A percentile compares a stretch with the other conserved stretches of the same genome.
These are phyloP conservation scores for Thymallus thymallus DNA, from an alignment of 2,113 vertebrate species.

Conservation along the genomic window DNA sequence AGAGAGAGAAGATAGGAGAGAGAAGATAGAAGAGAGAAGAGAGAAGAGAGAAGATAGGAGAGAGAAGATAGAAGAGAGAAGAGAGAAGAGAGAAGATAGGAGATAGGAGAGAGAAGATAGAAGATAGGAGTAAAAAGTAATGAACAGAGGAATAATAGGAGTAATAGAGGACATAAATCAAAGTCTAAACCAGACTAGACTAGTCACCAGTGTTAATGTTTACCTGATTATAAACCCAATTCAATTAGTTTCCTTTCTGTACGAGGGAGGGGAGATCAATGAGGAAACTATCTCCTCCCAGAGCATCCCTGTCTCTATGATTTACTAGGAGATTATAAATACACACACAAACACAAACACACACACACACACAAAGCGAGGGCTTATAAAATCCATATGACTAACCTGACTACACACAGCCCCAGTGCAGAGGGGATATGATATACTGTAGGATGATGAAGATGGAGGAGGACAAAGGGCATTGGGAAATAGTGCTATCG, in stretches of 20 bases:
- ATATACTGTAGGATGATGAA: not conserved
- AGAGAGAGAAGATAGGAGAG: not conserved
- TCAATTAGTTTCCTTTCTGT: not conserved
- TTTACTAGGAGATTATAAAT: not conserved
- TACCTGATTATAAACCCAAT: not conserved
- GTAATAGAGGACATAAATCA: not conserved
- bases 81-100: too few species aligned
- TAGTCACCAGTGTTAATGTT: not conserved
- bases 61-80: too few species aligned
- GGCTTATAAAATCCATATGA: not conserved
- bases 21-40: too few species aligned
- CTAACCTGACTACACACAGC: conserved; percentile 1
- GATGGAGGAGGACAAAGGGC: not conserved
- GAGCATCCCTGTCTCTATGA: not conserved
- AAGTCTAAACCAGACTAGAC: not conserved
- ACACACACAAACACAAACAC: not conserved
- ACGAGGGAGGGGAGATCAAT: not conserved
- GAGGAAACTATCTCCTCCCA: not conserved
- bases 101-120: fast-evolving
- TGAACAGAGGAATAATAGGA: not conserved
- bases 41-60: too few species aligned
- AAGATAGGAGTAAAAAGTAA: not conserved
- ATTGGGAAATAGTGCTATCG: not conserved
- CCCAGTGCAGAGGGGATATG: not conserved
- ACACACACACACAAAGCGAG: not conserved